Percentiles rank a stretch among this genome's conserved stretches.
Evolutionary conservation across 2,797 vertebrate genomes (phyloP).

Genomic region (Gastrophryne carolinensis): DNA sequence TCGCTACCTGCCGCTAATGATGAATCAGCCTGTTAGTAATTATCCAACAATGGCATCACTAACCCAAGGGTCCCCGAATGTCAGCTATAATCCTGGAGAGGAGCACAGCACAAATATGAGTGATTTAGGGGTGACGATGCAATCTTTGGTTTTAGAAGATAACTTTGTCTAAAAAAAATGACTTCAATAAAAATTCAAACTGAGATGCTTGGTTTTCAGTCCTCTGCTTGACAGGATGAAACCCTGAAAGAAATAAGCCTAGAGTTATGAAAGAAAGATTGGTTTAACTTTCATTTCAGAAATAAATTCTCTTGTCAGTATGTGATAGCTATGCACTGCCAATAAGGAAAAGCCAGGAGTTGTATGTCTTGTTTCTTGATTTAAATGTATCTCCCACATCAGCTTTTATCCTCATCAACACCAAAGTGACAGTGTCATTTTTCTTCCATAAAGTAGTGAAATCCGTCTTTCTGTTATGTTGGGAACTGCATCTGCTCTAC

Average conservation of each 20-base stretch:
- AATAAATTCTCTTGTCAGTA: neutral
- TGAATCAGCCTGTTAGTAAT: too few species aligned
- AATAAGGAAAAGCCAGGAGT: constrained; percentile 20
- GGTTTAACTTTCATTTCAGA: constrained; percentile 5
- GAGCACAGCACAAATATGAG: too few species aligned
- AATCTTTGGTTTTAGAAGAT: too few species aligned
- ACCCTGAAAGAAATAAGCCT: neutral
- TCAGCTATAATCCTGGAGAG: too few species aligned
- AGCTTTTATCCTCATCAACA: constrained; percentile 37
- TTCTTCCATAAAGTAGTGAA: constrained; percentile 32
- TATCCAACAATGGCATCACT: too few species aligned
- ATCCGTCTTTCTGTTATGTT: constrained; percentile 17
- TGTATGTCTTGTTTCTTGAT: constrained; percentile 30
- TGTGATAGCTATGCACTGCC: constrained; percentile 16
- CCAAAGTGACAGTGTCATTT: constrained; percentile 38
- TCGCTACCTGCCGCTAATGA: too few species aligned
- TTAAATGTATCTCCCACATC: constrained; percentile 34
- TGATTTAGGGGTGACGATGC: too few species aligned
- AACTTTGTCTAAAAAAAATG: neutral
- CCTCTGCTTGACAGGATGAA: neutral
- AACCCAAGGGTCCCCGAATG: too few species aligned
- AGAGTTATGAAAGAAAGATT: neutral
- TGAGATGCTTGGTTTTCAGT: neutral
- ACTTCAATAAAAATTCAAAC: neutral
- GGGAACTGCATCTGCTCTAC: constrained; percentile 15